phyloP scores from a whole-genome alignment of 2,797 vertebrate genomes.

The Neopelma chrysocephalum region DNA sequence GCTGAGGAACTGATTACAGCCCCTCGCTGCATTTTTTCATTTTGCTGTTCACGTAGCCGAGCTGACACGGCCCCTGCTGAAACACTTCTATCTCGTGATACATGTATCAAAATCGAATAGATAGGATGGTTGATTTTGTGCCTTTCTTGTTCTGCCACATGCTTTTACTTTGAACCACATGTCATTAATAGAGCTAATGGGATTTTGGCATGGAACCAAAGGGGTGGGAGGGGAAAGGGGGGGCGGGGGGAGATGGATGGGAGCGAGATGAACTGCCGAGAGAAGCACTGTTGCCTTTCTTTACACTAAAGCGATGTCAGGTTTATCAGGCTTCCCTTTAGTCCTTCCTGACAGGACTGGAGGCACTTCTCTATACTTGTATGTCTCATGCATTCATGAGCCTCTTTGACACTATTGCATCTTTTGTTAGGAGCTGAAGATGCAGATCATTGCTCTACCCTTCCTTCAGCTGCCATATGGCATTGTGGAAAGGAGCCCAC shows the following conservation, averaged over 20 bases:
- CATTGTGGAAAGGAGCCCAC: conserved; percentile 75
- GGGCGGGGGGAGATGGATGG: conserved; percentile 2
- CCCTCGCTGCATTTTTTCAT: not conserved
- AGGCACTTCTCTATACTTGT: conserved; percentile 51
- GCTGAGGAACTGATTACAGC: not conserved
- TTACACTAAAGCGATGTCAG: conserved; percentile 42
- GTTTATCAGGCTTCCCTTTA: conserved; percentile 59
- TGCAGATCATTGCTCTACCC: conserved; percentile 66
- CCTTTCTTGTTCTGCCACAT: conserved; percentile 70
- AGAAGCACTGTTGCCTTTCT: conserved; percentile 50
- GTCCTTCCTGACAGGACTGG: conserved; percentile 63
- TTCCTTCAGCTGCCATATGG: conserved; percentile 83
- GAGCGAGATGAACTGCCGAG: conserved; percentile 19
- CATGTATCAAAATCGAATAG: conserved; percentile 51
- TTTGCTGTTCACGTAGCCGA: not conserved
- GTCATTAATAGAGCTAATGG: conserved; percentile 75
- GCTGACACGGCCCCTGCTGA: not conserved
- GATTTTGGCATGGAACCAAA: conserved; percentile 67
- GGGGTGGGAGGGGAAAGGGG: not conserved
- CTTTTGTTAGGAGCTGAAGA: conserved; percentile 78
- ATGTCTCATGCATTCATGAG: conserved; percentile 75
- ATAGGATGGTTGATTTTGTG: conserved; percentile 49
- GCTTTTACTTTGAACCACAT: conserved; percentile 65
- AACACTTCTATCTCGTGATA: conserved; percentile 42
- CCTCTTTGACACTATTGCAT: conserved; percentile 62